Base-by-base conservation (phyloP, 2,888 invertebrate species). In the Subacronicta megacephala region DNA sequence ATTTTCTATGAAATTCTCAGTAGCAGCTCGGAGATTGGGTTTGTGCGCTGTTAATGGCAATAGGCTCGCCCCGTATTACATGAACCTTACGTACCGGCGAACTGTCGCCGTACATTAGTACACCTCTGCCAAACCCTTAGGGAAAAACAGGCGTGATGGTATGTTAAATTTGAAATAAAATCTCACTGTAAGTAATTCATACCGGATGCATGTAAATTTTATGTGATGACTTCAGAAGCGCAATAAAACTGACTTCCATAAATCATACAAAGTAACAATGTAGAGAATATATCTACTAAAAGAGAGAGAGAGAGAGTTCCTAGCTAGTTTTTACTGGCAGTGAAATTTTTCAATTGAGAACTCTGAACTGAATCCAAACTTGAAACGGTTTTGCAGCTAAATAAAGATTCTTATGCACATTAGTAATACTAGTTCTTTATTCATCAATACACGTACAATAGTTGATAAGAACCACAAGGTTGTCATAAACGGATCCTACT, bases 301-400 rank as follows among this genome's bases (percentile, higher is more conserved):
- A 40, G 36, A n/a, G n/a, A n/a, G n/a, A n/a, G n/a, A n/a, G n/a
- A n/a, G n/a, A n/a, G n/a, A 54, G 31, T 64, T 43, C 16, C 35
- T 23, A 43, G 45, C 46, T 44, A 36, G 41, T 60, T 60, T 52
- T 58, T 38, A 43, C 62, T 60, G 57, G 9, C 10, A 29, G 17
- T 68, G 64, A 72, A 68, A 60, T 56, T 58, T 75, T 68, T 40
- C 72, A 56, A 60, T 61, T 49, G 71, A 33, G 59, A 70, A 58
- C 53, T 58, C 51, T 29, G 41, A 42, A 63, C 43, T 41, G 40
- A 56, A 12, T 13, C 23, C 15, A 15, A 10, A 1, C 17, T n/a
- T 43, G 35, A 47, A 61, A 58, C 51, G 36, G 56, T 9, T 7
- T 36, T 35, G 53, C 5, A 9, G 36, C 17, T 37, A 58, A 58